Conservation (phyloP, 2,888 invertebrate genomes). For the Cryptocephalus moraei region DNA sequence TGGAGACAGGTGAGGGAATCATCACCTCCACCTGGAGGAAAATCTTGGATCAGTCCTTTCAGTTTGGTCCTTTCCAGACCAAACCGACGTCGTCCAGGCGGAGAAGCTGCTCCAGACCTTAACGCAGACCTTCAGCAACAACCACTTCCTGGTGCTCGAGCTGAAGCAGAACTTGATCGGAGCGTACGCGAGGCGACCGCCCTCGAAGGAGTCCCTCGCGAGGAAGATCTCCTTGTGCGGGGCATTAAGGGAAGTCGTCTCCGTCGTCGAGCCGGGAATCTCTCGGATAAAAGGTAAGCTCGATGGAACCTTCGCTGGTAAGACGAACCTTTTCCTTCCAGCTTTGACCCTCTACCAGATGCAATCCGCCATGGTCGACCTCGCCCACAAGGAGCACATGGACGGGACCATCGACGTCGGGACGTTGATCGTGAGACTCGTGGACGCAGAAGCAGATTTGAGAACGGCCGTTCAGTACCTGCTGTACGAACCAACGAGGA, state of each 20-base stretch:
- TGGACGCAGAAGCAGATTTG: conserved; percentile 47
- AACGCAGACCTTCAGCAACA: conserved; percentile 48
- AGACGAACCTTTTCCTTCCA: conserved; percentile 30
- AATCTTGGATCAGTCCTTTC: too few relatives aligned
- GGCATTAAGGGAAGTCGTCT: conserved; percentile 53
- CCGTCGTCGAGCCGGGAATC: conserved; percentile 60
- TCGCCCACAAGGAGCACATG: conserved; percentile 54
- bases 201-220: conserved; percentile 36
- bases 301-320: neutral
- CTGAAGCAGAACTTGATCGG: conserved; percentile 61
- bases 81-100: conserved; percentile 37
- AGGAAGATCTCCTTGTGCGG: conserved; percentile 57
- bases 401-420: conserved; percentile 47
- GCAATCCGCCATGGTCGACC: conserved; percentile 53
- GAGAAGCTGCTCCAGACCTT: conserved; percentile 41
- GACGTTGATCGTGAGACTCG: conserved; percentile 46
- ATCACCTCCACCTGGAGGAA: too few relatives aligned
- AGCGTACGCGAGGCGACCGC: conserved; percentile 27
- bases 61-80: conserved; percentile 37
- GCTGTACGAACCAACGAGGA: conserved; percentile 58
- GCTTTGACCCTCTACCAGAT: conserved; percentile 69
- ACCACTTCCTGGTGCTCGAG: conserved; percentile 58
- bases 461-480: conserved; percentile 55
- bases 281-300: conserved; percentile 53
- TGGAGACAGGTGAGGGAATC: conserved; percentile 34